Percentiles rank a stretch among this genome's conserved stretches.
Conservation (phyloP, 2,113 vertebrate genomes). For the Pterophyllum scalare region DNA sequence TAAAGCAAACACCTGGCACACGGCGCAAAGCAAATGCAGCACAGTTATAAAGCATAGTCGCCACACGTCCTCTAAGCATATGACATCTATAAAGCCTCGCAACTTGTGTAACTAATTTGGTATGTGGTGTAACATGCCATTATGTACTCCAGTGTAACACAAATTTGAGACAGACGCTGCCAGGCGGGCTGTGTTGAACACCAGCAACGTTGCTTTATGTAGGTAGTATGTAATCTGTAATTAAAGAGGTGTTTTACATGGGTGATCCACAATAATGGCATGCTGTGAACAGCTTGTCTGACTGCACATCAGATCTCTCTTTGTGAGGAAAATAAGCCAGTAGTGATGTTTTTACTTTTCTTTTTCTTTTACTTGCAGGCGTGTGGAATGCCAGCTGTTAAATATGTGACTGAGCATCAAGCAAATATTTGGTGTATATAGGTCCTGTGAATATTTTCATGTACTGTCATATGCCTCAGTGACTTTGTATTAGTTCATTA, state of each 20-base stretch:
- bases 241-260: slow-evolving; percentile 2
- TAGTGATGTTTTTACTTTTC: neutral
- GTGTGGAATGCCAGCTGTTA: neutral
- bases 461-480: neutral
- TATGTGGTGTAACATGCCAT: neutral
- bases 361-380: neutral
- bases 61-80: slow-evolving; percentile 33
- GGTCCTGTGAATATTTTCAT: neutral
- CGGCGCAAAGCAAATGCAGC: neutral
- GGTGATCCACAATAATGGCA: neutral
- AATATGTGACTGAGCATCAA: neutral
- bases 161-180: neutral
- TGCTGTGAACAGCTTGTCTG: slow-evolving; percentile 20
- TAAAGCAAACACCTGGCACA: slow-evolving; percentile 45
- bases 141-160: neutral
- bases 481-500: neutral
- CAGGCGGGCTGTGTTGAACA: neutral
- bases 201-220: slow-evolving; percentile 5
- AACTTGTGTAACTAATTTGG: slow-evolving; percentile 12
- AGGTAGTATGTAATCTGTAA: slow-evolving; percentile 6
- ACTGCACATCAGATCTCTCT: neutral
- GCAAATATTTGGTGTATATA: neutral
- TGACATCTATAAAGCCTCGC: neutral
- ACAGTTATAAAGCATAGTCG: neutral
- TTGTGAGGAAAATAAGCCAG: neutral